Percentiles rank a stretch among this genome's conserved stretches.
phyloP scores from a whole-genome alignment of 1,140 invertebrate genomes.

The Drosophila insularis region DNA sequence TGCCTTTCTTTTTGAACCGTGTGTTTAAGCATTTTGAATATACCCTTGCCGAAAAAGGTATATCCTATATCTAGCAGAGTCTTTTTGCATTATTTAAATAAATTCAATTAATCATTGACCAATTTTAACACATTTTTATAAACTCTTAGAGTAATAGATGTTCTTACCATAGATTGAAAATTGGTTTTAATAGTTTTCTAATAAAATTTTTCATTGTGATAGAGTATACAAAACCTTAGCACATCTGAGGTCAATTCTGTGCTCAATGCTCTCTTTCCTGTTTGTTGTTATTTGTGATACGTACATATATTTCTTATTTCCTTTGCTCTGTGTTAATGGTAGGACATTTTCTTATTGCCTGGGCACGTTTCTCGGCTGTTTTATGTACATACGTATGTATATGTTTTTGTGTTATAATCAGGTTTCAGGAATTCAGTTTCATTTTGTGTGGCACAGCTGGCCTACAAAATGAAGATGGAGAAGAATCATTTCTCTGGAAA shows the following conservation, averaged over 20 bases:
- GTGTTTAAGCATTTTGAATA: slow-evolving; percentile 55
- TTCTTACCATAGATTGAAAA: no score
- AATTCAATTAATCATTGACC: no score
- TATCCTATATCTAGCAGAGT: neutral
- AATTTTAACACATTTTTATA: no score
- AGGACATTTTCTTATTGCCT: slow-evolving; percentile 36
- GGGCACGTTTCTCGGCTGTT: no score
- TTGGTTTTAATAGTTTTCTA: no score
- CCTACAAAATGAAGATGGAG: slow-evolving; percentile 28
- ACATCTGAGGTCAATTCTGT: neutral
- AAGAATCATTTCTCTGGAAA: slow-evolving; percentile 55
- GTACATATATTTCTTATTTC: neutral
- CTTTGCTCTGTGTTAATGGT: slow-evolving; percentile 38
- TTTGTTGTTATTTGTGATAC: neutral
- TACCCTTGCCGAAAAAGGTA: neutral
- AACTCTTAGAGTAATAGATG: no score
- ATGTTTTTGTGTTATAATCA: slow-evolving; percentile 45
- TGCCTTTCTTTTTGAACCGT: slow-evolving; percentile 19
- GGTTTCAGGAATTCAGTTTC: slow-evolving; percentile 21
- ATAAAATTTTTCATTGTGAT: no score
- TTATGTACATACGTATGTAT: slow-evolving; percentile 12
- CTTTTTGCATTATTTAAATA: no score
- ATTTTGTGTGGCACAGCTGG: slow-evolving; percentile 45
- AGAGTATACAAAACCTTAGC: neutral
- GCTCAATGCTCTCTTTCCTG: neutral